Evolutionary conservation across 2,888 invertebrate genomes (phyloP), one percentile per base, ranked within the genome.

Genomic region (Oscheius sp.): DNA sequence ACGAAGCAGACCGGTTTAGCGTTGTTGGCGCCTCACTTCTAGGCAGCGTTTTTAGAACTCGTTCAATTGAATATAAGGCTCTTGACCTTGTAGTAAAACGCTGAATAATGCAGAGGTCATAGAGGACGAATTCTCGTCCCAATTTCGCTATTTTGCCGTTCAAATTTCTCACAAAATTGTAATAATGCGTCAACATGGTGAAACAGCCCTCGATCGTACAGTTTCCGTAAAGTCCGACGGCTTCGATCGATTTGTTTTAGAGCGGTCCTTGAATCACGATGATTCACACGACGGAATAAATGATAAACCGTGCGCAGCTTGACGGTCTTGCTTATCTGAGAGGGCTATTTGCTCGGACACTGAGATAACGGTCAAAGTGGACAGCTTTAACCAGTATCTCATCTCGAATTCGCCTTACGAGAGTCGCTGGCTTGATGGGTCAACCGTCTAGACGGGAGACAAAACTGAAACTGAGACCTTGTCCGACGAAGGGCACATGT

Each of bases 221-320:
- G 50, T 52, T 23, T 48, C 10, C 45, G 61, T 42, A 42, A 61
- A 61, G 61, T 61, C 23, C 45, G 61, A 12, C 42, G 58, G 25
- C 17, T 45, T 42, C 42, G 34, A 61, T 61, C 45, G 61, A 61
- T 61, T 42, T 45, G 27, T 61, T 61, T 42, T 27, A 37, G 55
- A 31, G 33, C 55, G 37, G 55, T 48, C 48, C 55, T 45, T 61
- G 61, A 61, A 61, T 61, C 61, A 61, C 25, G 45, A 42, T 61
- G 61, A 61, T 61, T 61, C 61, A 61, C 45, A 45, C 42, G 45
- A 25, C 29, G 6, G 45, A 42, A 61, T 42, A 17, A 31, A 61
- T 61, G 45, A 61, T 61, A 61, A 61, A 61, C 61, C 27, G 61
- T 61, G 23, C 61, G 61, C 42, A 45, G 29, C 34, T 17, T 20